Percentiles rank a stretch among this genome's conserved stretches.
phyloP scores from a whole-genome alignment of 1,140 invertebrate genomes.

The Acromyrmex echinatior region DNA sequence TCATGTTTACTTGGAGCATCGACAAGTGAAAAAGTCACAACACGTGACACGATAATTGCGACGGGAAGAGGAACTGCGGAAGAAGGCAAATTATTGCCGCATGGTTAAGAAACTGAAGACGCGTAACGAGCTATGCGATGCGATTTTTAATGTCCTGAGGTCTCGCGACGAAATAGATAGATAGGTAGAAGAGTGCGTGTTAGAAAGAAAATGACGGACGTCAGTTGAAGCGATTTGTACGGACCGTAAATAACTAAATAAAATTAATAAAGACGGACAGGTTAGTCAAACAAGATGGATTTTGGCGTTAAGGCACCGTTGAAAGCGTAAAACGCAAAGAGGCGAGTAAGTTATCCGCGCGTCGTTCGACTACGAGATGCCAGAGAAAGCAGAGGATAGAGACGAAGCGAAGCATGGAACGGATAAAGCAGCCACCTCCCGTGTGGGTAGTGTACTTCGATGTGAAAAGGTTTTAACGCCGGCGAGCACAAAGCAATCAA shows the following conservation, averaged over 20 bases:
- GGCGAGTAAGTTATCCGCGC: slow-evolving; percentile 54
- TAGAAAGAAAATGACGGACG: slow-evolving; percentile 20
- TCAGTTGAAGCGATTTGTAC: neutral
- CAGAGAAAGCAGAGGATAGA: slow-evolving; percentile 10
- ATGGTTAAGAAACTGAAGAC: slow-evolving; percentile 50
- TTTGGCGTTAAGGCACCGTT: slow-evolving; percentile 31
- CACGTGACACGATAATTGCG: slow-evolving; percentile 64
- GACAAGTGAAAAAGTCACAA: slow-evolving; percentile 57
- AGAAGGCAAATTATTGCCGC: slow-evolving; percentile 52
- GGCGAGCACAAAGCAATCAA: slow-evolving; percentile 81
- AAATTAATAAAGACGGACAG: slow-evolving; percentile 52
- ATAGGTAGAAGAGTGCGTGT: slow-evolving; percentile 16
- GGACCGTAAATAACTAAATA: slow-evolving; percentile 34
- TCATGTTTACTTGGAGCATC: slow-evolving; percentile 52
- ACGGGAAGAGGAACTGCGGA: slow-evolving; percentile 38
- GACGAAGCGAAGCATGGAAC: slow-evolving; percentile 49
- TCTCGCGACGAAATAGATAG: slow-evolving; percentile 47
- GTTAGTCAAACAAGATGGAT: slow-evolving; percentile 50
- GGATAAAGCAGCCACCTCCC: slow-evolving; percentile 68
- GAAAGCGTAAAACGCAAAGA: slow-evolving; percentile 27
- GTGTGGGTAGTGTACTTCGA: slow-evolving; percentile 77
- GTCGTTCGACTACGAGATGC: slow-evolving; percentile 4
- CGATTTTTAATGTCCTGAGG: slow-evolving; percentile 29
- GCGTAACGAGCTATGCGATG: slow-evolving; percentile 50
- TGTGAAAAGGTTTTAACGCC: slow-evolving; percentile 81